These are phyloP conservation scores for Eristalinus sepulchralis DNA, from an alignment of 2,888 invertebrate species.

Conservation along the genomic window DNA sequence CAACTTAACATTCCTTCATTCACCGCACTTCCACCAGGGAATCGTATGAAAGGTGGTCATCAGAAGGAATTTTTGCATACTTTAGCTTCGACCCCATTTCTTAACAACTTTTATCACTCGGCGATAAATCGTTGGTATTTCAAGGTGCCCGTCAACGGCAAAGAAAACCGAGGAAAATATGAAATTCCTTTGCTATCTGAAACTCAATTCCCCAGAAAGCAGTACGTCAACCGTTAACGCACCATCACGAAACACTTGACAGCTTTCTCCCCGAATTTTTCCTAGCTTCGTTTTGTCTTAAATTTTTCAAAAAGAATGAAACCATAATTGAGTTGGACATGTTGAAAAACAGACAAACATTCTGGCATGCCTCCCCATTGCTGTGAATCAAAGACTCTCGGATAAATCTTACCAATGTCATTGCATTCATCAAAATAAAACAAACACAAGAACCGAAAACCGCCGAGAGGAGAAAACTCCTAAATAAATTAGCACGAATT, in stretches of 20 bases:
- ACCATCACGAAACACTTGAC: too few relatives aligned
- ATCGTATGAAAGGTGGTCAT: too few relatives aligned
- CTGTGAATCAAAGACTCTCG: conserved; percentile 59
- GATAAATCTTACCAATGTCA: conserved; percentile 72
- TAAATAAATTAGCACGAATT: conserved; percentile 48
- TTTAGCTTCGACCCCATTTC: background rate
- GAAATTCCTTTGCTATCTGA: conserved; percentile 22
- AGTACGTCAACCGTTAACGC: too few relatives aligned
- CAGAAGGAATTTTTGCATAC: too few relatives aligned
- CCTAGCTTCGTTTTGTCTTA: background rate
- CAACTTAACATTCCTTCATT: too few relatives aligned
- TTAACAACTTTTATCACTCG: conserved; percentile 43
- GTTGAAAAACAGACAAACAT: background rate
- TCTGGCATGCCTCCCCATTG: conserved; percentile 12
- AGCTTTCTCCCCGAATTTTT: background rate
- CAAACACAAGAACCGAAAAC: background rate
- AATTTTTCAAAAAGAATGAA: background rate
- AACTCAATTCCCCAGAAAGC: background rate
- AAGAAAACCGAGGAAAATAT: conserved; percentile 13
- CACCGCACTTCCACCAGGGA: too few relatives aligned
- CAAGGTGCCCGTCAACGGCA: conserved; percentile 31
- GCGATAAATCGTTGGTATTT: conserved; percentile 36
- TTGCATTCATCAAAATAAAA: conserved; percentile 50
- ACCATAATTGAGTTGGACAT: background rate
- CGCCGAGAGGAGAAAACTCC: background rate